phyloP scores from a whole-genome alignment of 2,113 vertebrate genomes.

The Coreoperca whiteheadi region DNA sequence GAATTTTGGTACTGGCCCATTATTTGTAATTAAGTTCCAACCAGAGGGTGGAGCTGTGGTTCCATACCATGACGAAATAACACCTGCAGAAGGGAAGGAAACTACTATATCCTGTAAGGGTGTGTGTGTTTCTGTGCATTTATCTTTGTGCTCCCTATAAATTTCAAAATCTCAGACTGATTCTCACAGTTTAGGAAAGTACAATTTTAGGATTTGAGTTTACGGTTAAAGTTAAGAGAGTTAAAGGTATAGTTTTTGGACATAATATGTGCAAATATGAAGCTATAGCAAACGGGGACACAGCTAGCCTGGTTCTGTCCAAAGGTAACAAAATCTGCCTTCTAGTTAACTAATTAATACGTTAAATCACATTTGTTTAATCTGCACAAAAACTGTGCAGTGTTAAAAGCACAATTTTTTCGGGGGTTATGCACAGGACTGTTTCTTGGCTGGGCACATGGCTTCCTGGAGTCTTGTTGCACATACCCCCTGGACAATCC shows the following conservation, averaged over 20 bases:
- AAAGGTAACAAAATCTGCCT: background rate
- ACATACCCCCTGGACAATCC: too few relatives aligned
- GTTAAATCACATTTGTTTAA: background rate
- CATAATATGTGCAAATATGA: too few relatives aligned
- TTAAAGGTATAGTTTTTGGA: background rate
- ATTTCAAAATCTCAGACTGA: too few relatives aligned
- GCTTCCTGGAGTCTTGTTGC: too few relatives aligned
- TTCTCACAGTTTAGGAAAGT: too few relatives aligned
- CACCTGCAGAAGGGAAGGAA: constrained; percentile 1
- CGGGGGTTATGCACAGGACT: too few relatives aligned
- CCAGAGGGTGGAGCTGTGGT: constrained; percentile 65
- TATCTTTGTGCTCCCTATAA: background rate
- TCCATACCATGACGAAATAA: background rate
- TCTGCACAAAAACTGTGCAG: background rate
- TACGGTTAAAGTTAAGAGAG: background rate
- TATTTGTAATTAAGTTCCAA: constrained; percentile 6
- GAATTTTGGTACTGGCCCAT: background rate
- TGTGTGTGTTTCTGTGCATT: background rate
- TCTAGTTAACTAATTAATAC: background rate
- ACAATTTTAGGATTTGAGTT: background rate
- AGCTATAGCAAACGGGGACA: background rate
- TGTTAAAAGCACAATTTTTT: background rate
- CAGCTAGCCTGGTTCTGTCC: background rate
- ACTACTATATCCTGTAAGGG: background rate
- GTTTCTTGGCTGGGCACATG: too few relatives aligned